Evolutionary conservation across 1,140 invertebrate genomes (phyloP).

Genomic region (Monomorium pharaonis): DNA sequence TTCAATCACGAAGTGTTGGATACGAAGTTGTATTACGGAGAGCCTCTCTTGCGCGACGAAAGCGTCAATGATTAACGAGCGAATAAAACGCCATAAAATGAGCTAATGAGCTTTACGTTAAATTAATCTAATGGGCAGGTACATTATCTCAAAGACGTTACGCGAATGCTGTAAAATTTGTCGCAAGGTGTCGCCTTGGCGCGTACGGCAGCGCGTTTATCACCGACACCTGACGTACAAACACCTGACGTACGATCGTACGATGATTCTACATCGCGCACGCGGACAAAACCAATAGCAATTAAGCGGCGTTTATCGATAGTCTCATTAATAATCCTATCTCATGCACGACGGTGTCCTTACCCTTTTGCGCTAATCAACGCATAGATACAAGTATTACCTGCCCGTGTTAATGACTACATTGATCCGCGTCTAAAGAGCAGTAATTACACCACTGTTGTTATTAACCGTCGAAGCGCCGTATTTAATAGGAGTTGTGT

Average conservation of each 20-base stretch:
- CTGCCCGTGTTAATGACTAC: slow-evolving; percentile 22
- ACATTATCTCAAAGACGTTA: background rate
- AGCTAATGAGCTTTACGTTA: slow-evolving; percentile 30
- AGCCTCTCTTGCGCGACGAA: background rate
- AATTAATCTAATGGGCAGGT: slow-evolving; percentile 43
- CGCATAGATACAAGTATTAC: slow-evolving; percentile 33
- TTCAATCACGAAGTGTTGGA: background rate
- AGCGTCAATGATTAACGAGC: slow-evolving; percentile 32
- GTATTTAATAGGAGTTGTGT: slow-evolving; percentile 7
- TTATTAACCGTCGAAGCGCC: slow-evolving; percentile 17
- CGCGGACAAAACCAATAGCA: slow-evolving; percentile 51
- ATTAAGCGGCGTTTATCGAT: slow-evolving; percentile 53
- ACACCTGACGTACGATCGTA: slow-evolving; percentile 39
- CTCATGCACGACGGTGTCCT: slow-evolving; percentile 26
- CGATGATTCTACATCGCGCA: slow-evolving; percentile 40
- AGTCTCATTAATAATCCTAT: slow-evolving; percentile 50
- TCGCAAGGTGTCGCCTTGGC: background rate
- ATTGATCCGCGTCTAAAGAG: slow-evolving; percentile 29
- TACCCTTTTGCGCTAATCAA: slow-evolving; percentile 46
- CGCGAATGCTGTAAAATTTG: slow-evolving; percentile 32
- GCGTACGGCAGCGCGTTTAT: slow-evolving; percentile 7
- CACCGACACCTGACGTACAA: slow-evolving; percentile 28
- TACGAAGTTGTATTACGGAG: background rate
- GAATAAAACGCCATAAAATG: background rate
- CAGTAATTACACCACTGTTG: slow-evolving; percentile 36